Conservation (phyloP, 2,113 vertebrate genomes). For the Cinclus cinclus region DNA sequence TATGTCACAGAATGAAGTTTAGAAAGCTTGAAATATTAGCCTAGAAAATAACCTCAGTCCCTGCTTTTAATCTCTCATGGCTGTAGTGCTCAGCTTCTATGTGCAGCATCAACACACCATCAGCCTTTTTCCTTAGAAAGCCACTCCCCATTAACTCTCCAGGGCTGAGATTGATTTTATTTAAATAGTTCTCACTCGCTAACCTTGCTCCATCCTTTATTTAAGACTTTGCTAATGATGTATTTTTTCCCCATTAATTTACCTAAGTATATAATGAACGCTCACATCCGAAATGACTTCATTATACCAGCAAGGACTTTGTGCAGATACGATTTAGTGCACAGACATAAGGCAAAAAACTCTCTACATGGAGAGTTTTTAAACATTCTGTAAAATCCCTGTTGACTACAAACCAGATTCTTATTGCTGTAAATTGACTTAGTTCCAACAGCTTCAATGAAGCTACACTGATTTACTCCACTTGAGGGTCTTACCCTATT, state of each 20-base stretch:
- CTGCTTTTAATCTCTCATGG: constrained; percentile 11
- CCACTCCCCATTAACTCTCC: background rate
- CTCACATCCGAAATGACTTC: constrained; percentile 31
- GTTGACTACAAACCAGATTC: constrained; percentile 42
- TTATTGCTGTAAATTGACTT: constrained; percentile 45
- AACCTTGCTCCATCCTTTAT: constrained; percentile 35
- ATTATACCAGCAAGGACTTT: background rate
- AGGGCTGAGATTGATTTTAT: constrained; percentile 18
- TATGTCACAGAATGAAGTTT: constrained; percentile 16
- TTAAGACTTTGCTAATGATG: constrained; percentile 52
- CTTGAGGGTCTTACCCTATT: constrained; percentile 16
- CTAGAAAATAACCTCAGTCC: background rate
- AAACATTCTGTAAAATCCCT: constrained; percentile 22
- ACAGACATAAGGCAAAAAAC: background rate
- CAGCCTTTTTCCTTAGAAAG: background rate
- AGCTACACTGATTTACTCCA: constrained; percentile 37
- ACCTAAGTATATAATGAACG: background rate
- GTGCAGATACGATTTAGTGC: background rate
- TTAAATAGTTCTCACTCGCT: constrained; percentile 39
- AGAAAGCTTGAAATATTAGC: constrained; percentile 55
- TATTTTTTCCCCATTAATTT: background rate
- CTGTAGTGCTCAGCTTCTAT: background rate
- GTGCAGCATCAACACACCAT: background rate
- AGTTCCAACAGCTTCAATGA: constrained; percentile 37
- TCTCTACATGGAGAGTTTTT: constrained; percentile 17